Conservation (phyloP, 2,888 invertebrate species). For the Stenchaetothrips biformis region DNA sequence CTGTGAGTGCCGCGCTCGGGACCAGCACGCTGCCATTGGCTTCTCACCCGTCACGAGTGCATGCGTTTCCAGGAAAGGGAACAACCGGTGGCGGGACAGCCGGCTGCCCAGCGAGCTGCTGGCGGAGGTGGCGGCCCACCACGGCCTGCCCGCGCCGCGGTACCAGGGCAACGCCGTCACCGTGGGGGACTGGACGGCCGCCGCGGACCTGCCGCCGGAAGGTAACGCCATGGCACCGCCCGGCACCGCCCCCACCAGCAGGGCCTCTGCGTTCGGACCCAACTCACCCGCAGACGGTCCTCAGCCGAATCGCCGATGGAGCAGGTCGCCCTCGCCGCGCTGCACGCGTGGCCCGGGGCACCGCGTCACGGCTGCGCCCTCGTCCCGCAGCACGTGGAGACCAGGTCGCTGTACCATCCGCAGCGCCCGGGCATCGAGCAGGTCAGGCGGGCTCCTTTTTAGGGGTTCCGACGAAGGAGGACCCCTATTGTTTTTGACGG, state of each 20-base stretch:
- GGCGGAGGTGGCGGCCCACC: constrained; percentile 48
- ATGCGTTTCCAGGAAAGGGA: constrained; percentile 42
- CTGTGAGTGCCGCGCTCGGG: constrained; percentile 49
- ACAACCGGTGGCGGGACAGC: constrained; percentile 50
- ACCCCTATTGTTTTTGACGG: too few relatives aligned
- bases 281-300: neutral
- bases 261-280: neutral
- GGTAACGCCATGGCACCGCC: constrained; percentile 30
- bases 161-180: constrained; percentile 40
- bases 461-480: too few relatives aligned
- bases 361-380: constrained; percentile 70
- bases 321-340: constrained; percentile 65
- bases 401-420: constrained; percentile 69
- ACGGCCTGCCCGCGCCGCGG: constrained; percentile 45
- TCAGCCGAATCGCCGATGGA: constrained; percentile 42
- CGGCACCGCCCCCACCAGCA: neutral
- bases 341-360: constrained; percentile 69
- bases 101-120: constrained; percentile 48
- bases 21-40: too few relatives aligned
- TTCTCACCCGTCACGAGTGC: too few relatives aligned
- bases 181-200: constrained; percentile 36
- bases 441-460: constrained; percentile 46
- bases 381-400: constrained; percentile 89
- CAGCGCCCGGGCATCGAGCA: constrained; percentile 68
- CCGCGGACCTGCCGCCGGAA: neutral